Conservation (phyloP, 2,888 invertebrate genomes). For the Hyposoter didymator region DNA sequence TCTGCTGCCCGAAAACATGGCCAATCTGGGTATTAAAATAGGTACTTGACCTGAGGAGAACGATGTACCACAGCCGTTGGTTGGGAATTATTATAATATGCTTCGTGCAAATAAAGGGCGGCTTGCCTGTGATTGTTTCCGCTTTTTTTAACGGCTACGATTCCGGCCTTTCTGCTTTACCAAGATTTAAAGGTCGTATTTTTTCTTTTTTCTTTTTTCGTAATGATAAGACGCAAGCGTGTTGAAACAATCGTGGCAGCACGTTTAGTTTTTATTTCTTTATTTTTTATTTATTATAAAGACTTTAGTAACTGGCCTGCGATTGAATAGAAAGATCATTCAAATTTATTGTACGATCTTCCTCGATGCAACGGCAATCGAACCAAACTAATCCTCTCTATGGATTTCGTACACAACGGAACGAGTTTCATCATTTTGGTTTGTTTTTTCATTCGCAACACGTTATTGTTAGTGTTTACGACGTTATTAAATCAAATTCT, state of each 20-base stretch:
- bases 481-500: neutral
- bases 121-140: too few relatives aligned
- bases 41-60: neutral
- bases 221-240: too few relatives aligned
- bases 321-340: neutral
- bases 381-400: neutral
- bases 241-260: too few relatives aligned
- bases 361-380: neutral
- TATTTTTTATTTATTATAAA: neutral
- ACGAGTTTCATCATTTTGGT: neutral
- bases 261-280: too few relatives aligned
- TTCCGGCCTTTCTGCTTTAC: too few relatives aligned
- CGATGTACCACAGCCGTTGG: neutral
- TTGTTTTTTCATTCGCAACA: neutral
- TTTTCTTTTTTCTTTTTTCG: too few relatives aligned
- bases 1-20: neutral
- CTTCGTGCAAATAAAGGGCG: too few relatives aligned
- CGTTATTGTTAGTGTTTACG: conserved; percentile 5
- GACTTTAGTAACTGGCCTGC: neutral
- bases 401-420: neutral
- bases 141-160: too few relatives aligned
- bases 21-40: neutral
- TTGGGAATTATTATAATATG: too few relatives aligned
- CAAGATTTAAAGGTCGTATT: too few relatives aligned
- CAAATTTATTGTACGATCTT: neutral